phyloP scores from a whole-genome alignment of 2,797 vertebrate species.

The Microctenopoma lineatum region DNA sequence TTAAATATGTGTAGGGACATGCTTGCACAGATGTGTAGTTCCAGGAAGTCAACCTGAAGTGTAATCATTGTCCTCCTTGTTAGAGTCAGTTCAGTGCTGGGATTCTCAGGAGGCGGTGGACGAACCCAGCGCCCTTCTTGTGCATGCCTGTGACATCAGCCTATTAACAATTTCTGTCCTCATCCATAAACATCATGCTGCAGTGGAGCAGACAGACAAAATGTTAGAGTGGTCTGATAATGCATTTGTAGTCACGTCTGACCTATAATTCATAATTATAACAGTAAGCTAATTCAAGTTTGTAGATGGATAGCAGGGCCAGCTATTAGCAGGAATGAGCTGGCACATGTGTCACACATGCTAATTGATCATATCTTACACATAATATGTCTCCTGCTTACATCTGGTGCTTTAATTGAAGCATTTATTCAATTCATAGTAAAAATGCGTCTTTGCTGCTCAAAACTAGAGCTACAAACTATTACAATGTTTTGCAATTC shows the following conservation, averaged over 20 bases:
- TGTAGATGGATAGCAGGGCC: constrained; percentile 15
- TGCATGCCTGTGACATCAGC: constrained; percentile 11
- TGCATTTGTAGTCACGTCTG: constrained; percentile 66
- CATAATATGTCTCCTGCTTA: constrained; percentile 21
- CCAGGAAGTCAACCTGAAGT: not conserved
- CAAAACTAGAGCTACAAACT: not conserved
- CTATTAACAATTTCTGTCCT: not conserved
- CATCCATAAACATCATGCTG: constrained; percentile 11
- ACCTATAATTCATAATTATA: constrained; percentile 66
- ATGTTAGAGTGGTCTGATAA: constrained; percentile 38
- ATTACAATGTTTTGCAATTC: constrained; percentile 8
- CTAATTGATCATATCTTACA: constrained; percentile 35
- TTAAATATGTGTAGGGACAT: not conserved
- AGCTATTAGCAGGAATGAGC: constrained; percentile 34
- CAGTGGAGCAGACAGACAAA: not conserved
- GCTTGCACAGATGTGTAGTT: constrained; percentile 5
- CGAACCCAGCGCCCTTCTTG: constrained; percentile 18
- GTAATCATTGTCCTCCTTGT: not conserved
- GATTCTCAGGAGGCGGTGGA: constrained; percentile 24
- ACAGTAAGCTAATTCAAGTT: constrained; percentile 58
- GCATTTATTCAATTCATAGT: constrained; percentile 4
- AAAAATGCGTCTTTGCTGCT: constrained; percentile 1
- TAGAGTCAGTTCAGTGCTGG: constrained; percentile 5
- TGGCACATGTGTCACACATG: constrained; percentile 14
- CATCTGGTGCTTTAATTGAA: constrained; percentile 7